Conservation (phyloP, 2,113 vertebrate genomes). For the Halcyon malimbica region DNA sequence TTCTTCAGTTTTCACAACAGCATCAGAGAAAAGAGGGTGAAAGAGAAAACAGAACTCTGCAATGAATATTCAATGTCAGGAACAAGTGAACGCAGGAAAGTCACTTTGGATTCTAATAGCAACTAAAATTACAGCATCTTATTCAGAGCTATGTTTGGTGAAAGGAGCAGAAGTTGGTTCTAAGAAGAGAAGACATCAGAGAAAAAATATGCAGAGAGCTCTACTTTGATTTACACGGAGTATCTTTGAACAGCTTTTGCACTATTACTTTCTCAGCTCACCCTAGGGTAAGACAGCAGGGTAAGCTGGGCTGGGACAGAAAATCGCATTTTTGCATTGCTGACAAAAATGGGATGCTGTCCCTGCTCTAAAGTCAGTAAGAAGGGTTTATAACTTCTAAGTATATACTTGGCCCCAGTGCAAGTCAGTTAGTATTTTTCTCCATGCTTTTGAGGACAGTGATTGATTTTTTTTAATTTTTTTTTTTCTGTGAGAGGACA, state of each 20-base stretch:
- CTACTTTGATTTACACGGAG: not conserved
- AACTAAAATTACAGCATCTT: not conserved
- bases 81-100: not conserved
- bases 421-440: not conserved
- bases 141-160: not conserved
- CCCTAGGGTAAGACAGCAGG: not conserved
- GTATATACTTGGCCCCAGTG: not conserved
- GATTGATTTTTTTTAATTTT: not conserved
- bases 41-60: not conserved
- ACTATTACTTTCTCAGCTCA: not conserved
- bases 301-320: not conserved
- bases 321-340: not conserved
- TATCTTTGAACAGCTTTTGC: not conserved
- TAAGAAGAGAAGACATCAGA: not conserved
- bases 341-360: not conserved
- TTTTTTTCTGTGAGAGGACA: not conserved
- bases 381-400: not conserved
- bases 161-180: not conserved
- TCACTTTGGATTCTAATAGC: not conserved
- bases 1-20: not conserved
- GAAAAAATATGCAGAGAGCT: not conserved
- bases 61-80: not conserved
- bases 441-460: not conserved
- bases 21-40: not conserved
- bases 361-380: not conserved